These are phyloP conservation scores for Tenthredo livida DNA, from an alignment of 2,888 invertebrate genomes.

Conservation along the genomic window DNA sequence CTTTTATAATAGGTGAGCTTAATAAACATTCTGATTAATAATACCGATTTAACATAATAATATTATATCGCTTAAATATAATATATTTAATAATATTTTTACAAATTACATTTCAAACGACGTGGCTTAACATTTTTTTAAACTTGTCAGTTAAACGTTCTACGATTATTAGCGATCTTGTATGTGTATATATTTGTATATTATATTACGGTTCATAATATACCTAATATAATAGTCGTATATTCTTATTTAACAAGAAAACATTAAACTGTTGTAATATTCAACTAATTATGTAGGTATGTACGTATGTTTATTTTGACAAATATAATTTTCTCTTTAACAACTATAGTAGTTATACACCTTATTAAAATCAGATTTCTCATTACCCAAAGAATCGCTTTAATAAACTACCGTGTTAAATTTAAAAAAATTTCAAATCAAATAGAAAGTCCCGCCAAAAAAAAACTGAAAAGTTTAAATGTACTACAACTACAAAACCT, in stretches of 20 bases:
- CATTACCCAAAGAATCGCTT: background rate
- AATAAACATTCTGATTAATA: background rate
- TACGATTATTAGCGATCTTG: background rate
- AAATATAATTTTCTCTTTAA: slow-evolving; percentile 11
- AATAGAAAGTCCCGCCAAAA: background rate
- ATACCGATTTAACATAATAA: background rate
- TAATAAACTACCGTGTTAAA: too few species aligned
- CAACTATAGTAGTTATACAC: background rate
- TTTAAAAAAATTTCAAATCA: background rate
- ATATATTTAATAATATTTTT: slow-evolving; percentile 12
- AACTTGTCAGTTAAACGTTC: background rate
- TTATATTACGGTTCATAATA: background rate
- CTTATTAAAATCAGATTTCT: background rate
- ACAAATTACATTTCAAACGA: background rate
- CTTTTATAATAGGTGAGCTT: background rate
- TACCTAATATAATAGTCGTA: background rate
- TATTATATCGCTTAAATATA: background rate
- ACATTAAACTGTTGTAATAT: background rate
- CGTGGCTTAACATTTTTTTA: background rate
- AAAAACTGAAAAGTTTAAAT: background rate
- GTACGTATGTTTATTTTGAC: background rate
- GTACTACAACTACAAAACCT: background rate
- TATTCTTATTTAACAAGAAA: background rate
- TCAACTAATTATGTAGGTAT: background rate
- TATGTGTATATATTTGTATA: background rate